phyloP scores from a whole-genome alignment of 2,797 vertebrate genomes.

The Onychomys torridus region DNA sequence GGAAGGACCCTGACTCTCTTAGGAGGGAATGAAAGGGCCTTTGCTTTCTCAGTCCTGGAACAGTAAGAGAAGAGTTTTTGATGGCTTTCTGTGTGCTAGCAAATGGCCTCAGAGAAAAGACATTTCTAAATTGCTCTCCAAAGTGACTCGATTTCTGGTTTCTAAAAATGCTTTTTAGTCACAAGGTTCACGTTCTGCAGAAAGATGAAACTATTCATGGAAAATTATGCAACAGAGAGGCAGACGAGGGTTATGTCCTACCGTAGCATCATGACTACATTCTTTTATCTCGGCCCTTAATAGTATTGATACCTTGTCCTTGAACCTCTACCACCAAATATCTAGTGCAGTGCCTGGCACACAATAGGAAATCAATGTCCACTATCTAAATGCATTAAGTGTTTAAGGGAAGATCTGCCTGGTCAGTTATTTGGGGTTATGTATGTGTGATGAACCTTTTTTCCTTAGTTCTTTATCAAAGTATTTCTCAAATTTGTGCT shows the following conservation, averaged over 20 bases:
- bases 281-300: background rate
- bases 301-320: background rate
- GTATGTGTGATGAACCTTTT: background rate
- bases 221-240: background rate
- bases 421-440: background rate
- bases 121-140: background rate
- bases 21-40: background rate
- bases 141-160: background rate
- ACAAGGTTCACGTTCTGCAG: background rate
- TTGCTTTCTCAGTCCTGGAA: background rate
- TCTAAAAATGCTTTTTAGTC: background rate
- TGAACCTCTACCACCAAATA: background rate
- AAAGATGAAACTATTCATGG: background rate
- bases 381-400: conserved; percentile 5
- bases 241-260: background rate
- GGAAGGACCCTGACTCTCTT: background rate
- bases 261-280: background rate
- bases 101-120: background rate
- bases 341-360: background rate
- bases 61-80: background rate
- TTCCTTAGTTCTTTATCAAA: conserved; percentile 55
- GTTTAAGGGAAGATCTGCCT: background rate
- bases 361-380: background rate
- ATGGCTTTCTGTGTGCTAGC: background rate
- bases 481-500: conserved; percentile 45